Evolutionary conservation across 2,888 invertebrate species (phyloP).

Genomic region (Opisthograptis luteolata): DNA sequence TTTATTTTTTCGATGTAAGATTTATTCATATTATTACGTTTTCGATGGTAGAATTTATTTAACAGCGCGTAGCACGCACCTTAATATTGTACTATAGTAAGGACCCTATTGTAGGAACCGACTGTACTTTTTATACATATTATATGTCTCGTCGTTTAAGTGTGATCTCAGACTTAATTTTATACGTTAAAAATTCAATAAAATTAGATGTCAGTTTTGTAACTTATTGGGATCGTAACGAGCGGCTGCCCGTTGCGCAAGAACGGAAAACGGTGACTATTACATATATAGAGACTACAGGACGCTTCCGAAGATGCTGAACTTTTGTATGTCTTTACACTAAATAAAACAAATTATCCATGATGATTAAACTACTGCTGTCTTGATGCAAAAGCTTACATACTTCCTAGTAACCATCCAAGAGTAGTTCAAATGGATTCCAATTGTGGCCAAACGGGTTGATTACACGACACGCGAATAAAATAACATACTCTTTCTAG

Average conservation of each 20-base stretch:
- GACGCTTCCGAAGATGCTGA: not conserved
- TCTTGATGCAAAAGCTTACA: not conserved
- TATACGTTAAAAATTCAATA: constrained; percentile 31
- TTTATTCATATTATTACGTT: constrained; percentile 62
- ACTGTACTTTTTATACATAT: constrained; percentile 38
- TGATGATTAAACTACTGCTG: not conserved
- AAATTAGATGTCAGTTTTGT: constrained; percentile 29
- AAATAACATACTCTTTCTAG: not conserved
- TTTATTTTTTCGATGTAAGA: constrained; percentile 71
- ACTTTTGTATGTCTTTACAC: constrained; percentile 7
- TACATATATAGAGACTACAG: constrained; percentile 2
- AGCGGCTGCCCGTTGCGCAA: constrained; percentile 10
- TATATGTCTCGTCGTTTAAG: constrained; percentile 36
- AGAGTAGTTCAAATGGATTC: constrained; percentile 4
- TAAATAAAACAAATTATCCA: not conserved
- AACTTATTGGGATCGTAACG: constrained; percentile 18
- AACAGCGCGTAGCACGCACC: constrained; percentile 54
- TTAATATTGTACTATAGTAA: constrained; percentile 43
- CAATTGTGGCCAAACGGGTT: constrained; percentile 11
- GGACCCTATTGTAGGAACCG: constrained; percentile 30
- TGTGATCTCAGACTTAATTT: constrained; percentile 39
- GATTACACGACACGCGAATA: not conserved
- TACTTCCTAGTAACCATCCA: not conserved
- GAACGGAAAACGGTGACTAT: constrained; percentile 3
- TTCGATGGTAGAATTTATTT: constrained; percentile 56